These are phyloP conservation scores for Glaucomys volans DNA, from an alignment of 2,113 vertebrate genomes.

Conservation along the genomic window DNA sequence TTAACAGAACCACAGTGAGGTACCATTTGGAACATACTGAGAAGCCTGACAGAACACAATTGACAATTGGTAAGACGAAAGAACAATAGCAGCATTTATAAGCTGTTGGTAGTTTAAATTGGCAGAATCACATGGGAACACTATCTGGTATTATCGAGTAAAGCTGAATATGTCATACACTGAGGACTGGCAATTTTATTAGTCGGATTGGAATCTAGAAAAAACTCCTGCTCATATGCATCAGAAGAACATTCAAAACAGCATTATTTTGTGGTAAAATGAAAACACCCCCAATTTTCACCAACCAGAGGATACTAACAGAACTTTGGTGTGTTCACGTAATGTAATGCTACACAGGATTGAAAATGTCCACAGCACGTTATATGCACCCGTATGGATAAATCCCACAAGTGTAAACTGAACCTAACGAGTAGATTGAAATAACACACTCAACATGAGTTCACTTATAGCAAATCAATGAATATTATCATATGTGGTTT, in stretches of 20 bases:
- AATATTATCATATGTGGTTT: neutral
- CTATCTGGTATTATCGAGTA: neutral
- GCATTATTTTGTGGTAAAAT: neutral
- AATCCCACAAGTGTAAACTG: neutral
- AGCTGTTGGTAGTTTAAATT: neutral
- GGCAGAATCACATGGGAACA: neutral
- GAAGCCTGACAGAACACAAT: neutral
- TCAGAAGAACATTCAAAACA: neutral
- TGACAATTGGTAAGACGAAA: neutral
- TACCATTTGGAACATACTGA: neutral
- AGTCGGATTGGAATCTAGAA: neutral
- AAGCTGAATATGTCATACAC: neutral
- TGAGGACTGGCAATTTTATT: neutral
- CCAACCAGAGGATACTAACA: neutral
- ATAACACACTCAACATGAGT: neutral
- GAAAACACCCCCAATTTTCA: neutral
- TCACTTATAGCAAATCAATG: neutral
- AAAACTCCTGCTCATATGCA: neutral
- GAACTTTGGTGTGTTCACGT: no score
- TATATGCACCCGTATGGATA: neutral
- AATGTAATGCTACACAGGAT: accelerated
- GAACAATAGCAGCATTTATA: neutral
- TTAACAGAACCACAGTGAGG: neutral
- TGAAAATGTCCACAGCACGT: neutral
- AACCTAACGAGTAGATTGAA: neutral